phyloP scores from a whole-genome alignment of 2,797 vertebrate genomes.

The Eremophila alpestris region DNA sequence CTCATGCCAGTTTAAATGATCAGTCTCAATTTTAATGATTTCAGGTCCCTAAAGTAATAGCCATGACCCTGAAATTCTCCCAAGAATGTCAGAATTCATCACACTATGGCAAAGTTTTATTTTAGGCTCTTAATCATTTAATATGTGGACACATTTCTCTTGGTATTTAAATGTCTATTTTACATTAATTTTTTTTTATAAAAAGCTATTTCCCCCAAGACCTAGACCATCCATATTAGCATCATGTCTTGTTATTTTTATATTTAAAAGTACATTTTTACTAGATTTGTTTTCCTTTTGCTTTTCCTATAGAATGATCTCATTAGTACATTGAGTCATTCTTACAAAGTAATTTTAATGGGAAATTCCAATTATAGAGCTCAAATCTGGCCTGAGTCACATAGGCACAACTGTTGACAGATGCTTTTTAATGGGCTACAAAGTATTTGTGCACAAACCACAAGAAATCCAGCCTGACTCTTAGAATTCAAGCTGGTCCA shows the following conservation, averaged over 20 bases:
- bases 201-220: background rate
- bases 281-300: background rate
- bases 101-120: background rate
- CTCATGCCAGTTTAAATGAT: background rate
- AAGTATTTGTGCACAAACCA: background rate
- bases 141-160: background rate
- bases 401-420: background rate
- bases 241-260: background rate
- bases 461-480: background rate
- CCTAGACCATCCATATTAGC: background rate
- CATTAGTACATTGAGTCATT: background rate
- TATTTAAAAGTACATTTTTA: background rate
- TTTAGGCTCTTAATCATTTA: background rate
- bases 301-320: background rate
- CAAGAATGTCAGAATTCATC: background rate
- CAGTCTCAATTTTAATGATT: background rate
- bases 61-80: background rate
- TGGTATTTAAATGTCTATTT: background rate
- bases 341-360: background rate
- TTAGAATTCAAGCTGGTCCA: background rate
- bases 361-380: constrained; percentile 12
- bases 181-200: background rate
- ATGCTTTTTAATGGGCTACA: constrained; percentile 3
- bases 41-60: background rate
- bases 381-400: background rate